Evolutionary conservation across 2,888 invertebrate genomes (phyloP).

Genomic region (Ypsolopha sequella): DNA sequence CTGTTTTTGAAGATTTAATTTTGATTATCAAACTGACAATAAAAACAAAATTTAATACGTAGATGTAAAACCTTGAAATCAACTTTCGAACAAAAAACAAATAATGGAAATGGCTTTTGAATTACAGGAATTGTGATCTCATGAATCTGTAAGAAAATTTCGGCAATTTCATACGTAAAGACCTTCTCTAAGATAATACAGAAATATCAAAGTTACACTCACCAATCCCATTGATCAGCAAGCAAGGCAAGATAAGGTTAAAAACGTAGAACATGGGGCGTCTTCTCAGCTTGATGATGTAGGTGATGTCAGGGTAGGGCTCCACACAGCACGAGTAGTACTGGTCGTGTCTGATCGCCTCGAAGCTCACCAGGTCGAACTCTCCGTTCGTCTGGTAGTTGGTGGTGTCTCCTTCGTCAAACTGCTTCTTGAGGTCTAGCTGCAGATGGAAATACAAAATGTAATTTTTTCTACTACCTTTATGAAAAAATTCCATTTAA

Average conservation of each 20-base stretch:
- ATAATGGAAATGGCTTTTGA: too few relatives aligned
- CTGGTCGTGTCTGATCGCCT: slow-evolving; percentile 78
- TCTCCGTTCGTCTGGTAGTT: slow-evolving; percentile 95
- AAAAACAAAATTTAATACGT: too few relatives aligned
- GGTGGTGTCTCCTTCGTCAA: slow-evolving; percentile 85
- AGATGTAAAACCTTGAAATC: too few relatives aligned
- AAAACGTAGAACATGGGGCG: slow-evolving; percentile 89
- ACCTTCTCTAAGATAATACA: background rate
- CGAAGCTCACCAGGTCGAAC: slow-evolving; percentile 85
- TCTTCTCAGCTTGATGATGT: slow-evolving; percentile 80
- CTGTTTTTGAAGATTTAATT: too few relatives aligned
- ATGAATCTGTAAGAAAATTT: too few relatives aligned
- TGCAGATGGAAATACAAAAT: slow-evolving; percentile 26
- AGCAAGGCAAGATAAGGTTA: slow-evolving; percentile 86
- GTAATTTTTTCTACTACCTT: too few relatives aligned
- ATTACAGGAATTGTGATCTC: too few relatives aligned
- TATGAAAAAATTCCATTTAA: too few relatives aligned
- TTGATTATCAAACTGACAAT: too few relatives aligned
- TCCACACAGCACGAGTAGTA: slow-evolving; percentile 86
- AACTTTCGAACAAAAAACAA: too few relatives aligned
- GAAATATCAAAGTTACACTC: slow-evolving; percentile 24
- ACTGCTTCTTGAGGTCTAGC: slow-evolving; percentile 82
- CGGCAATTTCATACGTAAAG: too few relatives aligned
- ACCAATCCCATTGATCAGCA: slow-evolving; percentile 89
- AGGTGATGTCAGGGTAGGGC: slow-evolving; percentile 88